A percentile compares a stretch with the other conserved stretches of the same genome.
Conservation (phyloP, 1,140 invertebrate genomes). For the Leptopilina boulardi region DNA sequence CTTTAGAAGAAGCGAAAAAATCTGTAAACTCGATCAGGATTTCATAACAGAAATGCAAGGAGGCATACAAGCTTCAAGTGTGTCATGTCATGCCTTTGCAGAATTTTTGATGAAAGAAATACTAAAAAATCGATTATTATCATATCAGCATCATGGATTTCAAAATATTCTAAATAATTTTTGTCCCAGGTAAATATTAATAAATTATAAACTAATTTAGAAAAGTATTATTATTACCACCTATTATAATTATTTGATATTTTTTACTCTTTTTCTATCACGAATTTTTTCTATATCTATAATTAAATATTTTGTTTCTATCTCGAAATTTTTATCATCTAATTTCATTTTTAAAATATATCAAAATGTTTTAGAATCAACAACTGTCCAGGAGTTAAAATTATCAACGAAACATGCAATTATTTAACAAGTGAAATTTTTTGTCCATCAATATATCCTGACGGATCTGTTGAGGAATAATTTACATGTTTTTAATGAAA, state of each 20-base stretch:
- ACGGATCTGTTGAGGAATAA: not conserved
- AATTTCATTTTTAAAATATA: not conserved
- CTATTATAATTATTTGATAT: too few species aligned
- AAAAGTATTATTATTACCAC: too few species aligned
- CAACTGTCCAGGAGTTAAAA: constrained; percentile 46
- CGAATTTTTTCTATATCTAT: not conserved
- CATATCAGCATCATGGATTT: constrained; percentile 43
- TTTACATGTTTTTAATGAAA: not conserved
- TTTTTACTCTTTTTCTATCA: too few species aligned
- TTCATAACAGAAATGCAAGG: constrained; percentile 50
- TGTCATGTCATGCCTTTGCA: constrained; percentile 64
- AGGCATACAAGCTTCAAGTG: constrained; percentile 57
- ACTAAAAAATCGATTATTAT: constrained; percentile 36
- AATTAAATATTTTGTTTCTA: not conserved
- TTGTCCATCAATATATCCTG: constrained; percentile 47
- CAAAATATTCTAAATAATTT: constrained; percentile 43
- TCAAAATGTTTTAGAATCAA: constrained; percentile 42
- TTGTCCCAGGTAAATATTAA: constrained; percentile 64
- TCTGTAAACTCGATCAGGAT: constrained; percentile 35
- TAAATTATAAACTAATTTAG: too few species aligned
- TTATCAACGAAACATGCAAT: constrained; percentile 38
- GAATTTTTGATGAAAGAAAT: constrained; percentile 59
- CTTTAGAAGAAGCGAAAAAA: constrained; percentile 1
- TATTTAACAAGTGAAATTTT: constrained; percentile 33
- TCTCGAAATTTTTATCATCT: not conserved